These are phyloP conservation scores for Argyra leucocephala DNA, from an alignment of 2,888 invertebrate species.

Conservation along the genomic window DNA sequence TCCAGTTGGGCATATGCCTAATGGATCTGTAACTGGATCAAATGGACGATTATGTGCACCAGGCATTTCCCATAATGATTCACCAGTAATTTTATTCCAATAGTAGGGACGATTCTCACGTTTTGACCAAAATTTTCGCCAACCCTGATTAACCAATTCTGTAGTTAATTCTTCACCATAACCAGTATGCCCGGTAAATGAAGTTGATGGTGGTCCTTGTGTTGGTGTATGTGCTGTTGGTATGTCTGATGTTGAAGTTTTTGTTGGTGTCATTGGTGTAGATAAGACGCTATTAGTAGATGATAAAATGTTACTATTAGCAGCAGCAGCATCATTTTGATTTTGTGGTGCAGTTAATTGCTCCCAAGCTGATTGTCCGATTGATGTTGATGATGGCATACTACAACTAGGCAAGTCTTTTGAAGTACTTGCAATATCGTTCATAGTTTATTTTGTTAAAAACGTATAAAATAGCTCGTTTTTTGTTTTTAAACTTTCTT, in stretches of 20 bases:
- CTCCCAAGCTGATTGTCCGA: conserved; percentile 41
- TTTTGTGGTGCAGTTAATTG: conserved; percentile 38
- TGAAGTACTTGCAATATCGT: conserved; percentile 29
- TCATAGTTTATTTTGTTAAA: conserved; percentile 27
- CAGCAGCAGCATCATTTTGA: conserved; percentile 26
- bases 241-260: conserved; percentile 35
- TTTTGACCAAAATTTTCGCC: conserved; percentile 96
- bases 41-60: conserved; percentile 60
- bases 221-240: conserved; percentile 38
- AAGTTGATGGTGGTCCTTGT: conserved; percentile 34
- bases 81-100: conserved; percentile 91
- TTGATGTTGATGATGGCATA: conserved; percentile 24
- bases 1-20: conserved; percentile 59
- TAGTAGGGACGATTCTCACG: conserved; percentile 90
- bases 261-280: conserved; percentile 37
- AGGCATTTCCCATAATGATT: conserved; percentile 96
- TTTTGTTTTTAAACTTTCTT: neutral
- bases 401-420: conserved; percentile 23
- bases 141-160: conserved; percentile 66
- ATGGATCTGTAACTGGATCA: conserved; percentile 85
- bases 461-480: too few relatives aligned
- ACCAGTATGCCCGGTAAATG: conserved; percentile 27
- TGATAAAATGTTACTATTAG: conserved; percentile 19
- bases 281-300: conserved; percentile 2
- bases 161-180: conserved; percentile 42